Percentiles rank a stretch among this genome's conserved stretches.
Conservation (phyloP, 2,888 invertebrate species). For the Diachrysia chrysitis region DNA sequence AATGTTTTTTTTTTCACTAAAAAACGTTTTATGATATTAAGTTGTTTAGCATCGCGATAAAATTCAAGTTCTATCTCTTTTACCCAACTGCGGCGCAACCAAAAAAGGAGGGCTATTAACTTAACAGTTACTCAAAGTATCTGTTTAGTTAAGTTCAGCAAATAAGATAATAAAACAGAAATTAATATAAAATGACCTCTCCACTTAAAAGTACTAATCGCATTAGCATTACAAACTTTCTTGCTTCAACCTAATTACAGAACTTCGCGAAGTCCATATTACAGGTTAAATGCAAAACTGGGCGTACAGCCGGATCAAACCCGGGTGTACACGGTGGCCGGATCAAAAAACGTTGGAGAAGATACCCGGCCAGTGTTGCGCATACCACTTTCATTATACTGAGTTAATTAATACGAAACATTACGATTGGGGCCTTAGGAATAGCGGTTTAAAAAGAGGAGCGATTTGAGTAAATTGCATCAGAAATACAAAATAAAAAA, state of each 20-base stretch:
- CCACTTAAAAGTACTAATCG: conserved; percentile 36
- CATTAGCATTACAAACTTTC: conserved; percentile 50
- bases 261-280: conserved; percentile 39
- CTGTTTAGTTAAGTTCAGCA: too few species aligned
- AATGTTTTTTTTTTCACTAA: too few species aligned
- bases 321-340: conserved; percentile 54
- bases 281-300: conserved; percentile 54
- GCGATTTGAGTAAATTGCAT: background rate
- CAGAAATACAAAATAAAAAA: background rate
- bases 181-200: conserved; percentile 7
- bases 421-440: conserved; percentile 66
- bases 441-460: conserved; percentile 27
- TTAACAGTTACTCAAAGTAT: too few species aligned
- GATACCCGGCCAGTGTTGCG: conserved; percentile 71
- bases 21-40: too few species aligned
- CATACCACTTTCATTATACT: conserved; percentile 84
- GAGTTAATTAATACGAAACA: conserved; percentile 85
- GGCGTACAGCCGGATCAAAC: conserved; percentile 16
- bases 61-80: too few species aligned
- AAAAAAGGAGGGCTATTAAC: too few species aligned
- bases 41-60: too few species aligned
- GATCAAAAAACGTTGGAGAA: conserved; percentile 66
- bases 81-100: too few species aligned
- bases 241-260: conserved; percentile 46
- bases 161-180: background rate